Percentiles rank a stretch among this genome's conserved stretches.
Evolutionary conservation across 2,797 vertebrate genomes (phyloP).

Genomic region (Tauraco hartlaubi): DNA sequence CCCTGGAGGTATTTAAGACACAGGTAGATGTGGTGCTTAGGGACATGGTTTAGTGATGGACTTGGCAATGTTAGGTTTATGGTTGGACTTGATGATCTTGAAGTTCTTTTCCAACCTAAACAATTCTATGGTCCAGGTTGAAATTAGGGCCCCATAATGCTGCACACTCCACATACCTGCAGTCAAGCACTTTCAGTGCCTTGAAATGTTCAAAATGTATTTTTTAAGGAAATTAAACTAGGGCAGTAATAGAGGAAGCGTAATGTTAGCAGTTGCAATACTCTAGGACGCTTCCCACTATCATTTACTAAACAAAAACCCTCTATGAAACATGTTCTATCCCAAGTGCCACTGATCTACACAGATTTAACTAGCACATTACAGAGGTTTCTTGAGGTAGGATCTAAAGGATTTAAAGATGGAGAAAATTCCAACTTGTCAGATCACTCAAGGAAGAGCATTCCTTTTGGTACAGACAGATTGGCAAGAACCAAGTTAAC

Average conservation of each 20-base stretch:
- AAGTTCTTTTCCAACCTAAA: too few relatives aligned
- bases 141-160: background rate
- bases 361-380: background rate
- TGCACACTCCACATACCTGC: background rate
- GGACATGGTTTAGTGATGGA: too few relatives aligned
- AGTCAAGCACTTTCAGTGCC: background rate
- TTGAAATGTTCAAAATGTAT: background rate
- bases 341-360: background rate
- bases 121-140: background rate
- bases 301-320: background rate
- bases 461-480: background rate
- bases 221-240: background rate
- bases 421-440: background rate
- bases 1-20: too few relatives aligned
- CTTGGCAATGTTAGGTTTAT: too few relatives aligned
- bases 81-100: too few relatives aligned
- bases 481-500: background rate
- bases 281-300: background rate
- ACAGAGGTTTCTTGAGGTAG: background rate
- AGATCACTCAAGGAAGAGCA: background rate
- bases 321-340: background rate
- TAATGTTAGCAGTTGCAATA: background rate
- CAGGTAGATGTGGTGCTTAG: too few relatives aligned
- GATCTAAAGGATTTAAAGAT: background rate
- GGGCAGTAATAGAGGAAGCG: background rate